phyloP scores from a whole-genome alignment of 2,888 invertebrate species.

The Xestia c-nigrum region DNA sequence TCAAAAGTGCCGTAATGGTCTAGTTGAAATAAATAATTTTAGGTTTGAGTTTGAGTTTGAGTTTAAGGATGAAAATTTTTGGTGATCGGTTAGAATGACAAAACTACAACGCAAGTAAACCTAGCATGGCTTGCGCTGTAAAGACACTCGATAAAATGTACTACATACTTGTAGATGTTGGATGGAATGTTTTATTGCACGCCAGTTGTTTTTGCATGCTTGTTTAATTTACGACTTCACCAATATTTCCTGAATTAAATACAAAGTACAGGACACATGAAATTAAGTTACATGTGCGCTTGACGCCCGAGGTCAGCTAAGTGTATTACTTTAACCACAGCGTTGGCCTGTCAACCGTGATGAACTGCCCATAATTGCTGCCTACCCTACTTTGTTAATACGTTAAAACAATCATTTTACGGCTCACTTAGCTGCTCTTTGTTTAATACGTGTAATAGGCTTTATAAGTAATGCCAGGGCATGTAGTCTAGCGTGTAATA shows the following conservation, averaged over 20 bases:
- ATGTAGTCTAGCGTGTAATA: constrained; percentile 21
- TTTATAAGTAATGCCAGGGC: constrained; percentile 39
- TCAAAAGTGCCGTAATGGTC: no score
- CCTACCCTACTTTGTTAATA: constrained; percentile 58
- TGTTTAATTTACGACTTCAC: constrained; percentile 1
- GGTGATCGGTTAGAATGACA: background rate
- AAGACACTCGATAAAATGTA: background rate
- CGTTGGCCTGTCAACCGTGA: constrained; percentile 58
- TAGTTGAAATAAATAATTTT: no score
- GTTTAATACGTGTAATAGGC: constrained; percentile 49
- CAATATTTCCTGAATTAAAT: constrained; percentile 19
- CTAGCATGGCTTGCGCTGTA: background rate
- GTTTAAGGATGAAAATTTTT: background rate
- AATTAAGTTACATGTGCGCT: constrained; percentile 36
- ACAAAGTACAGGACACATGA: constrained; percentile 14
- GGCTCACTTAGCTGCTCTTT: constrained; percentile 60
- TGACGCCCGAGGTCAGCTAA: constrained; percentile 56
- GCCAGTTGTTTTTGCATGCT: background rate
- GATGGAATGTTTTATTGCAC: background rate
- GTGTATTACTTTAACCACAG: constrained; percentile 66
- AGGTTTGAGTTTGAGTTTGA: no score
- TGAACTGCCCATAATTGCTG: constrained; percentile 64
- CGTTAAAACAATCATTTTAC: constrained; percentile 63
- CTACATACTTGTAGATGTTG: background rate
- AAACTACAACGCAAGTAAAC: background rate